A percentile compares a stretch with the other conserved stretches of the same genome.
These are phyloP conservation scores for Lasius platythorax DNA, from an alignment of 2,888 invertebrate species.

Conservation along the genomic window DNA sequence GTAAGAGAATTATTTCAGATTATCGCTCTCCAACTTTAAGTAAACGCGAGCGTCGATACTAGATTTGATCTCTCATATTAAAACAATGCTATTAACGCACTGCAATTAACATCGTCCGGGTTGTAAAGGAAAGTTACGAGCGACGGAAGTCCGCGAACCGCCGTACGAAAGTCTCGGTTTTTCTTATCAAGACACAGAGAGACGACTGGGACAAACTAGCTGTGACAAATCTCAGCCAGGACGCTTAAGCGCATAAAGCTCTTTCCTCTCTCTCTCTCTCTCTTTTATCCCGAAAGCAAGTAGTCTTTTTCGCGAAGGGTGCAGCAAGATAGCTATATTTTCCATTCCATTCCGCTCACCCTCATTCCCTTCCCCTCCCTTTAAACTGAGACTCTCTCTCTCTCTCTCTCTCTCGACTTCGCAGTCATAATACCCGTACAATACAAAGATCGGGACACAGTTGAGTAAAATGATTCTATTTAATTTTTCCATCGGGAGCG, in stretches of 20 bases:
- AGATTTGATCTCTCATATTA: background rate
- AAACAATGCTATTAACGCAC: background rate
- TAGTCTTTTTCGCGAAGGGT: constrained; percentile 64
- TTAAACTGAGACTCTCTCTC: constrained; percentile 12
- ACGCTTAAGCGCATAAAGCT: constrained; percentile 79
- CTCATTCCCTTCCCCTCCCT: background rate
- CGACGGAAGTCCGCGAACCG: constrained; percentile 27
- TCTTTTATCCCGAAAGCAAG: constrained; percentile 72
- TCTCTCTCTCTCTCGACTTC: constrained; percentile 58
- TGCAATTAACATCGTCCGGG: background rate
- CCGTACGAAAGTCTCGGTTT: constrained; percentile 41
- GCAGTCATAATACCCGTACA: constrained; percentile 61
- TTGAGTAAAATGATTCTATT: constrained; percentile 84
- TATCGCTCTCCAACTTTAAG: background rate
- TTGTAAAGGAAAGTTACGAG: constrained; percentile 52
- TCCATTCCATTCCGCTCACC: constrained; percentile 70
- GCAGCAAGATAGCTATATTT: constrained; percentile 73
- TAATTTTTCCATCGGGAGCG: constrained; percentile 85
- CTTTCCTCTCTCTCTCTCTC: constrained; percentile 44
- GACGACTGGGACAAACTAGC: constrained; percentile 61
- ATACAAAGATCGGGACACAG: constrained; percentile 56
- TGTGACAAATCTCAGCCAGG: constrained; percentile 80
- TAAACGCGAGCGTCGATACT: background rate
- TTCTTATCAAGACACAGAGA: constrained; percentile 65
- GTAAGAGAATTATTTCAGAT: background rate